Conservation (phyloP, 2,113 vertebrate genomes). For the Chunga burmeisteri region DNA sequence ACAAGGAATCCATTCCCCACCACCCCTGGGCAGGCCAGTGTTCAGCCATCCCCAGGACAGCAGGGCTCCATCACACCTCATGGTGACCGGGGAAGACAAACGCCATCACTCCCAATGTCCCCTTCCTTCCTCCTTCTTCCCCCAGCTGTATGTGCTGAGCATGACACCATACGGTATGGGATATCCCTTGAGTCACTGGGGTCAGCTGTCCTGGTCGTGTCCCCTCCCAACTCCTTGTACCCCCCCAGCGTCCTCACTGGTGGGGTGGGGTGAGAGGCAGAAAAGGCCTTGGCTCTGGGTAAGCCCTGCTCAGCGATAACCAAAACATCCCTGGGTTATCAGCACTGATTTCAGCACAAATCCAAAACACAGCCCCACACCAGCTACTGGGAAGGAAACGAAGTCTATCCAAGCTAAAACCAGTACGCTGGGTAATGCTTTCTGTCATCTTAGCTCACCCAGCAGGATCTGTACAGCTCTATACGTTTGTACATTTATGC, state of each 20-base stretch:
- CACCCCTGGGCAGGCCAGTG: neutral
- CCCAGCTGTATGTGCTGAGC: neutral
- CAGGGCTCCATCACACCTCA: accelerated
- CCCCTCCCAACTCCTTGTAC: neutral
- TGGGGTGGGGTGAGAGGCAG: accelerated
- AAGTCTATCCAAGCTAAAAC: neutral
- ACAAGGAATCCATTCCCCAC: neutral
- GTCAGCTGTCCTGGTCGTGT: neutral
- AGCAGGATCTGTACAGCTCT: neutral
- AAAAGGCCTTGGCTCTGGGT: neutral
- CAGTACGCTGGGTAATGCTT: neutral
- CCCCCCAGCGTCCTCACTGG: accelerated
- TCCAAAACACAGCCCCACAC: neutral
- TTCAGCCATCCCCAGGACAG: neutral
- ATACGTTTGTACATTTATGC: neutral
- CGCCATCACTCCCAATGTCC: accelerated
- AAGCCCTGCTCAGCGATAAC: accelerated
- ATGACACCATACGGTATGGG: accelerated
- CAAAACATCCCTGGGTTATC: neutral
- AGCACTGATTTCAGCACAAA: neutral
- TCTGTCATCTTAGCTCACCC: neutral
- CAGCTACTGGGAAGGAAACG: neutral
- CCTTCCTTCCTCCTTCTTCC: neutral
- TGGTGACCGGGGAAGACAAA: neutral
- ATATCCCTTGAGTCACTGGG: neutral